Evolutionary conservation across 1,140 invertebrate genomes (phyloP), one percentile per base, ranked within the genome.

Genomic region (Ditylenchus dipsaci): DNA sequence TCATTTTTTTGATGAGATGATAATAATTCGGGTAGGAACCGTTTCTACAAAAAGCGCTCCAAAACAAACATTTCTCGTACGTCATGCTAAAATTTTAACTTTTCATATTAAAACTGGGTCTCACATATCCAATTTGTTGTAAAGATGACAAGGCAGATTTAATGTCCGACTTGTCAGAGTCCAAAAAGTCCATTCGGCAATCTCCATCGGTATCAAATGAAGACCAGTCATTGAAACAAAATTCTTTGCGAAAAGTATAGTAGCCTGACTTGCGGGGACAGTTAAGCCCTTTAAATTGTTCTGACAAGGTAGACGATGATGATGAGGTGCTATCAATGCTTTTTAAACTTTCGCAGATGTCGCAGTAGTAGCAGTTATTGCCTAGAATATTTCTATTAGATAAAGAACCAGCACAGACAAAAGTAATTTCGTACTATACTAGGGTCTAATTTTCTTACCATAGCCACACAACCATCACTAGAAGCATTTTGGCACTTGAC

Each of bases 141-240:
- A 82, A 62, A 23, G 75, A 72, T 17, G 78, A 61, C 21, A 82
- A 63, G 1, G 80, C 80, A 42, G 69, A 65, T 65, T 82, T 83
- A 29, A 83, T 69, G 61, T 77, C 80, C n/a, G 65, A 67, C 62
- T 76, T 70, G 23, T 63, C 68, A 15, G 71, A 42, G 47, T 78
- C 65, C 1, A 82, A 43, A 53, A 82, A 82, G 59, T 82, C 80
- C 59, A 82, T 63, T 53, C 77, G 79, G 69, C 80, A 82, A 63
- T 82, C 80, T 15, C 74, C 79, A 63, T 82, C 78, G 1, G 69
- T 47, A 57, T 82, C 80, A 47, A 82, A 78, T 0, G 78, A 69
- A 13, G 62, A 59, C 81, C 81, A 82, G 65, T 82, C 80, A 67
- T 83, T 82, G 63, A 82, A 82, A 60, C 80, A 82, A 49, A 82